Percentiles rank a stretch among this genome's conserved stretches.
Evolutionary conservation across 1,140 invertebrate species (phyloP).

Genomic region (Zaprionus taronus): DNA sequence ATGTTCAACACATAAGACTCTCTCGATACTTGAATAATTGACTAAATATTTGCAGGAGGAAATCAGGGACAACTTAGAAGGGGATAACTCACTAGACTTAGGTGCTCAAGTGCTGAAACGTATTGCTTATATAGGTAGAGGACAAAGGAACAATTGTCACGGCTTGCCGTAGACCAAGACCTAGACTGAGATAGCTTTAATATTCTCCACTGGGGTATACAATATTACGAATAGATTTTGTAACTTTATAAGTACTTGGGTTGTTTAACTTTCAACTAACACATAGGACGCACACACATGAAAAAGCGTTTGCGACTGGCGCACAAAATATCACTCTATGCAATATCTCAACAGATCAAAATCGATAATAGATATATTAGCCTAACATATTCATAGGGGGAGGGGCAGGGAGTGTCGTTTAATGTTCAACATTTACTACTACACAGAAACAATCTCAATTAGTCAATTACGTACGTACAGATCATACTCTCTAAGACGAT

Average conservation of each 20-base stretch:
- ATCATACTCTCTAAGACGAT: slow-evolving; percentile 26
- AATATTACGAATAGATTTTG: slow-evolving; percentile 22
- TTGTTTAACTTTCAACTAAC: slow-evolving; percentile 57
- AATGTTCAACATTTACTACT: slow-evolving; percentile 39
- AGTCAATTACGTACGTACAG: slow-evolving; percentile 42
- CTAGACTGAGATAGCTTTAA: no score
- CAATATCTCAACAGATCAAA: slow-evolving; percentile 28
- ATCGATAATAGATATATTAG: slow-evolving; percentile 2
- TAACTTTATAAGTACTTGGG: slow-evolving; percentile 48
- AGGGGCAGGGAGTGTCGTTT: not conserved
- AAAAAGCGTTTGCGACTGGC: slow-evolving; percentile 28
- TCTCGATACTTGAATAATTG: slow-evolving; percentile 49
- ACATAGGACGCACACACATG: slow-evolving; percentile 39
- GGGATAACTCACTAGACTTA: slow-evolving; percentile 7
- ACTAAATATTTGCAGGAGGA: slow-evolving; percentile 38
- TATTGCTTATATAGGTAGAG: slow-evolving; percentile 27
- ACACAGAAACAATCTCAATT: slow-evolving; percentile 45
- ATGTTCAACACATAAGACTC: slow-evolving; percentile 11
- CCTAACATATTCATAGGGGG: not conserved
- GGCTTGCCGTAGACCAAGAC: not conserved
- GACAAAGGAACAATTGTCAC: not conserved
- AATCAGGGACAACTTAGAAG: not conserved
- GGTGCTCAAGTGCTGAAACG: slow-evolving; percentile 14
- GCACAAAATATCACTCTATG: slow-evolving; percentile 49
- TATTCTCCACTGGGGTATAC: not conserved